These are phyloP conservation scores for Pseudomyrmex sp. DNA, from an alignment of 1,140 invertebrate species.

Conservation along the genomic window DNA sequence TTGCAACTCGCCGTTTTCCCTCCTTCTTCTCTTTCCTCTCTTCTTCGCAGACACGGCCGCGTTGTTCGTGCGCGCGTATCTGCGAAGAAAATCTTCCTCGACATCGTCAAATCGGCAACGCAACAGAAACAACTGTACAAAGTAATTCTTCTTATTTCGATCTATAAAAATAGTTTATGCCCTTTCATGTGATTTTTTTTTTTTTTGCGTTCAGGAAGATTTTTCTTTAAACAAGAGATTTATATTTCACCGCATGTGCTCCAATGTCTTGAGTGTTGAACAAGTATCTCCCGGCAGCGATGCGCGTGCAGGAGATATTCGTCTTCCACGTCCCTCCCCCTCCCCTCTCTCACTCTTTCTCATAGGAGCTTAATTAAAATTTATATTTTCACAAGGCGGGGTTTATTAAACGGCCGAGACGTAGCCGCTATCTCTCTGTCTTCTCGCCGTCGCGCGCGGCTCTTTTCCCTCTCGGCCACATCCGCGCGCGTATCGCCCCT, in stretches of 20 bases:
- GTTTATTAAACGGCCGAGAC: conserved; percentile 64
- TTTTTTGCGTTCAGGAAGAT: neutral
- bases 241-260: no score
- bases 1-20: neutral
- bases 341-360: no score
- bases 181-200: neutral
- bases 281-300: neutral
- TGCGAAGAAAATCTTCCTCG: conserved; percentile 33
- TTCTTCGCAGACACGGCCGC: neutral
- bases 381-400: conserved; percentile 60
- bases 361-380: conserved; percentile 65
- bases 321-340: conserved; percentile 23
- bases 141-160: conserved; percentile 27
- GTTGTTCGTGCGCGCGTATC: neutral
- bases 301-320: conserved; percentile 24
- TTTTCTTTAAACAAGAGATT: neutral
- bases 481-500: neutral
- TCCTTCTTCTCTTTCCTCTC: conserved; percentile 10
- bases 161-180: conserved; percentile 42
- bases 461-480: conserved; percentile 3
- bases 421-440: conserved; percentile 27
- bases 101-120: neutral
- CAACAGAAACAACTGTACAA: neutral
- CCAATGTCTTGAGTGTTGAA: conserved; percentile 8
- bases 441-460: neutral